Evolutionary conservation across 2,797 vertebrate species (phyloP).

Genomic region (Atherinosoma microstoma): DNA sequence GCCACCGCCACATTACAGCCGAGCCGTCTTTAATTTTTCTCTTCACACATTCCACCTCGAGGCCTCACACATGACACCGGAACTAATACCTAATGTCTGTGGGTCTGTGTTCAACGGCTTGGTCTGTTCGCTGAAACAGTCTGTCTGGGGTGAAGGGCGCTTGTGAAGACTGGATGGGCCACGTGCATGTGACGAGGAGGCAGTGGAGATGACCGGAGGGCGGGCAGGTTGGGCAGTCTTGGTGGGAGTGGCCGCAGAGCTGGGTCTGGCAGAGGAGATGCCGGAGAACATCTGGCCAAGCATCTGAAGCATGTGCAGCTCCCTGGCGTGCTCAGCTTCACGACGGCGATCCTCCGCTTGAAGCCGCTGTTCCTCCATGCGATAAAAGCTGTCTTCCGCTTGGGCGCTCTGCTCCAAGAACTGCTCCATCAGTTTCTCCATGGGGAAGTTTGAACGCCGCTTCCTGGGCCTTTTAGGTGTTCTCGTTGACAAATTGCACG

Average conservation of each 20-base stretch:
- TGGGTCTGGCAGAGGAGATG: constrained; percentile 77
- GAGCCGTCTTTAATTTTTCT: constrained; percentile 25
- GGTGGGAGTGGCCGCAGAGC: constrained; percentile 70
- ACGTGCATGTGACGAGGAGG: constrained; percentile 65
- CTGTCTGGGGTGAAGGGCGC: constrained; percentile 60
- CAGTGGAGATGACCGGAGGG: constrained; percentile 71
- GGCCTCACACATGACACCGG: constrained; percentile 37
- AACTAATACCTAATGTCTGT: constrained; percentile 72
- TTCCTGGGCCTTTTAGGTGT: constrained; percentile 87
- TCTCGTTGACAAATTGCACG: constrained; percentile 72
- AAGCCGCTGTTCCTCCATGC: constrained; percentile 89
- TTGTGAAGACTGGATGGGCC: constrained; percentile 76
- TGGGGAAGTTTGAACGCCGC: constrained; percentile 84
- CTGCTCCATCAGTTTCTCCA: constrained; percentile 93
- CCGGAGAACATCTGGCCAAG: constrained; percentile 91
- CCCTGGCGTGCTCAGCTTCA: constrained; percentile 88
- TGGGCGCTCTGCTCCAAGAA: constrained; percentile 92
- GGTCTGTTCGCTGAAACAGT: constrained; percentile 63
- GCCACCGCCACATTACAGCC: constrained; percentile 24
- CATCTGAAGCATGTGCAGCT: constrained; percentile 93
- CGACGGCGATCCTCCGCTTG: constrained; percentile 89
- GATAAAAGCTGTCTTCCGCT: constrained; percentile 91
- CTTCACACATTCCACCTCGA: constrained; percentile 34
- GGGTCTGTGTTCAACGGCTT: constrained; percentile 57
- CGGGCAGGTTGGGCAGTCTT: constrained; percentile 38